Percentiles rank a stretch among this genome's conserved stretches.
These are phyloP conservation scores for Diadophis punctatus DNA, from an alignment of 2,113 vertebrate species.

Conservation along the genomic window DNA sequence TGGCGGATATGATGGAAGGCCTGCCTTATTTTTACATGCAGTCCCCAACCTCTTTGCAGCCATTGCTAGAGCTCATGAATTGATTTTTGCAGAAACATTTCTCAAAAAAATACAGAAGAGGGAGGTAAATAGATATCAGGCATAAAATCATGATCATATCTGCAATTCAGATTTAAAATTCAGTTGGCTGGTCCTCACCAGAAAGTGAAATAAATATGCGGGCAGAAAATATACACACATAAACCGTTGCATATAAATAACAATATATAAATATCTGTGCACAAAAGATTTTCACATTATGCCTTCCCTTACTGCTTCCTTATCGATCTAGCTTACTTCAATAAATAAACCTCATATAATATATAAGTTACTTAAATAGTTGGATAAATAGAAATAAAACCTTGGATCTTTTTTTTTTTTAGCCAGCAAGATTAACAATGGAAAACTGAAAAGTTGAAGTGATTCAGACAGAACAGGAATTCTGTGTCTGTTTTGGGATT, in stretches of 20 bases:
- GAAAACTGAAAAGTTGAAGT: background rate
- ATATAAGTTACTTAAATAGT: constrained; percentile 23
- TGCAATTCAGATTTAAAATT: background rate
- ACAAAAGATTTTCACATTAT: background rate
- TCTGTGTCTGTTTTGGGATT: background rate
- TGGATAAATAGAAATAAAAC: background rate
- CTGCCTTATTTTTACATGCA: background rate
- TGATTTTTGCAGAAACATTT: background rate
- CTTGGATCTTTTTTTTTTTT: background rate
- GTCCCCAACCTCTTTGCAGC: too few relatives aligned
- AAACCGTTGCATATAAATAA: background rate
- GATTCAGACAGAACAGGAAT: background rate
- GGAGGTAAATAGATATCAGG: background rate
- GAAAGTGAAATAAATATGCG: constrained; percentile 12
- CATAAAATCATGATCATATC: background rate
- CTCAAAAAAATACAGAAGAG: background rate
- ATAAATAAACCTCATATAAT: constrained; percentile 23
- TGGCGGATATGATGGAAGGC: background rate
- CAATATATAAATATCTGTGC: constrained; percentile 13
- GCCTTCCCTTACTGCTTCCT: background rate
- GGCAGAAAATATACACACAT: background rate
- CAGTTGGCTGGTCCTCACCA: background rate
- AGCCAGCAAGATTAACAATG: background rate
- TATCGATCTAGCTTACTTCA: background rate
- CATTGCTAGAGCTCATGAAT: background rate